A percentile compares a stretch with the other conserved stretches of the same genome.
Conservation (phyloP, 2,113 vertebrate genomes). For the Myrmophylax atrothorax region DNA sequence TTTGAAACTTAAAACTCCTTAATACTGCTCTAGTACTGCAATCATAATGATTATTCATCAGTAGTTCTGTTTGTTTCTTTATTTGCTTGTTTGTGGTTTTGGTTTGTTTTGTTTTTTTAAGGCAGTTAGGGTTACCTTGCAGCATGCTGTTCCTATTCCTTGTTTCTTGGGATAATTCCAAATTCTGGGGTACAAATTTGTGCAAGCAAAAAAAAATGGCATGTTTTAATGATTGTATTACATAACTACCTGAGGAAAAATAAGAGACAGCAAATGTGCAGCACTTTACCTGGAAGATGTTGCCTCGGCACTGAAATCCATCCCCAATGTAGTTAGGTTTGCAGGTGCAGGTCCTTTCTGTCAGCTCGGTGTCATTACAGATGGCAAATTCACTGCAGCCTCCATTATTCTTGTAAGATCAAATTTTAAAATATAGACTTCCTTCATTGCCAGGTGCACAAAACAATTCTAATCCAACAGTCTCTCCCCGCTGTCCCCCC, state of each 20-base stretch:
- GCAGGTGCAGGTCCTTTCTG: conserved; percentile 83
- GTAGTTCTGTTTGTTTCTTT: background rate
- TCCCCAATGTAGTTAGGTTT: conserved; percentile 75
- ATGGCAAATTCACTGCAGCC: conserved; percentile 81
- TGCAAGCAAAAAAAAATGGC: background rate
- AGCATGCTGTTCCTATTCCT: background rate
- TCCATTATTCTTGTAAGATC: conserved; percentile 82
- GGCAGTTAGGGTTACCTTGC: background rate
- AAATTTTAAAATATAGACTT: background rate
- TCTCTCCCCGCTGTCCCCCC: fast-evolving
- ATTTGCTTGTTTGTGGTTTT: background rate
- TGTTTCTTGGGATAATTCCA: background rate
- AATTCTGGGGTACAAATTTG: background rate
- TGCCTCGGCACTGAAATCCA: conserved; percentile 83
- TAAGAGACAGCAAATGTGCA: background rate
- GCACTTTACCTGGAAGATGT: conserved; percentile 78
- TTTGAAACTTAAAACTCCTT: background rate
- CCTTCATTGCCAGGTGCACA: background rate
- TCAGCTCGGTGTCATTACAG: conserved; percentile 80
- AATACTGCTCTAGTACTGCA: background rate
- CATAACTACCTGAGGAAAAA: background rate
- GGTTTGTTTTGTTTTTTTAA: background rate
- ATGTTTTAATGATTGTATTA: background rate
- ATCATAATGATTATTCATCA: background rate
- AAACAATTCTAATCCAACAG: background rate